These are phyloP conservation scores for Paradoxurus hermaphroditus DNA, from an alignment of 2,113 vertebrate genomes.

Conservation along the genomic window DNA sequence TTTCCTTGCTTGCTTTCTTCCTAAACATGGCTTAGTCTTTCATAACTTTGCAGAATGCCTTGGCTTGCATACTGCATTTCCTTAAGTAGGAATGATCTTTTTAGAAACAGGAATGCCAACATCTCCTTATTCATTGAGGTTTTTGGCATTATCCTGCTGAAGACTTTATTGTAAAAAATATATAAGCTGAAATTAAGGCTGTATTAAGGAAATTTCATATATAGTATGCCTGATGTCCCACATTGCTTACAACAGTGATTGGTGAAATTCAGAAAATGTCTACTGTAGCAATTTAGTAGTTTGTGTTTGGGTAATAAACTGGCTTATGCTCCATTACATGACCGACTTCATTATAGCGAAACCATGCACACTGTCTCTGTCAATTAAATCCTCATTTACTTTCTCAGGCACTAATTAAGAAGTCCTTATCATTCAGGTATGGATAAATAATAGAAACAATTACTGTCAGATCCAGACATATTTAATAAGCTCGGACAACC, in stretches of 20 bases:
- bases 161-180: constrained; percentile 45
- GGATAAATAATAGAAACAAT: constrained; percentile 57
- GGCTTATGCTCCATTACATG: constrained; percentile 21
- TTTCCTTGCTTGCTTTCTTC: constrained; percentile 47
- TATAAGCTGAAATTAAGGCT: constrained; percentile 40
- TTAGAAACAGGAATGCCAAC: not conserved
- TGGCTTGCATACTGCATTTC: constrained; percentile 16
- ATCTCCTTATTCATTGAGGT: not conserved
- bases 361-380: not conserved
- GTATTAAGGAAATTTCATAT: not conserved
- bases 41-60: not conserved
- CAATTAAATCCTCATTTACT: constrained; percentile 59
- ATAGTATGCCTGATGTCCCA: not conserved
- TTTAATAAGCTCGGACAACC: constrained; percentile 34
- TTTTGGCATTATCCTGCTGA: constrained; percentile 35
- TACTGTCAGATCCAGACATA: constrained; percentile 30
- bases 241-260: not conserved
- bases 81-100: constrained; percentile 25
- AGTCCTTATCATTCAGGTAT: constrained; percentile 46
- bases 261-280: not conserved
- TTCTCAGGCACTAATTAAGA: constrained; percentile 61
- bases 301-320: not conserved
- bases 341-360: constrained; percentile 43
- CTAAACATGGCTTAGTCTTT: constrained; percentile 43
- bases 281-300: not conserved